Evolutionary conservation across 1,140 invertebrate species (phyloP).

Genomic region (Megalonaias nervosa): DNA sequence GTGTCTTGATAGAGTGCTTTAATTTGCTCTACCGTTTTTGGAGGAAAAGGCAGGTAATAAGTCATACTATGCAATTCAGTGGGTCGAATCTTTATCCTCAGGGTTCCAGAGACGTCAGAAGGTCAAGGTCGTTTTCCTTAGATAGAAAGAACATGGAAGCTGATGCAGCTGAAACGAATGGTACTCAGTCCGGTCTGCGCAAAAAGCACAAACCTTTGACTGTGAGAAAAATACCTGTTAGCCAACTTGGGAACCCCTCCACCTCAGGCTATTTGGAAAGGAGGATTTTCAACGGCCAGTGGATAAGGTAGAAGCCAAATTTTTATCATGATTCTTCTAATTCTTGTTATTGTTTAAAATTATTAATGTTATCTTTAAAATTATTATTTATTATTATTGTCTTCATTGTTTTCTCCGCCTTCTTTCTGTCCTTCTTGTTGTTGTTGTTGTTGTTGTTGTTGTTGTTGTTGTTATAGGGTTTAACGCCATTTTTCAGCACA

Average conservation of each 20-base stretch:
- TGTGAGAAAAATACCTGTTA: constrained; percentile 30
- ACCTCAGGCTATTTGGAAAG: constrained; percentile 32
- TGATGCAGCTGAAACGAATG: constrained; percentile 2
- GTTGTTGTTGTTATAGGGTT: no score
- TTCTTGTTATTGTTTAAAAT: not conserved
- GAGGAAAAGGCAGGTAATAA: no score
- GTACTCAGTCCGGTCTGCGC: not conserved
- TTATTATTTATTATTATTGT: no score
- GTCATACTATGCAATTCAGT: no score
- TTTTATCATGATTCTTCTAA: not conserved
- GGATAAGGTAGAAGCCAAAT: constrained; percentile 29
- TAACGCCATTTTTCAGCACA: no score
- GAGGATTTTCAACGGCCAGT: constrained; percentile 29
- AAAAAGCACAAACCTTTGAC: constrained; percentile 36
- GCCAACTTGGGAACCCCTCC: constrained; percentile 23
- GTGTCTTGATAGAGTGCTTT: no score
- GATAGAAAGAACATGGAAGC: constrained; percentile 2
- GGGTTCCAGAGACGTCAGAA: constrained; percentile 18
- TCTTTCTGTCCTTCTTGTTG: no score
- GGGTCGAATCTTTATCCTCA: not conserved
- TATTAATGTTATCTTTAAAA: no score
- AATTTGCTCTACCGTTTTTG: no score
- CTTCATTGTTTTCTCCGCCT: no score
- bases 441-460: no score
- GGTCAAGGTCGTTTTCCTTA: constrained; percentile 26